phyloP scores from a whole-genome alignment of 2,113 vertebrate species.

The Gasterosteus nipponicus region DNA sequence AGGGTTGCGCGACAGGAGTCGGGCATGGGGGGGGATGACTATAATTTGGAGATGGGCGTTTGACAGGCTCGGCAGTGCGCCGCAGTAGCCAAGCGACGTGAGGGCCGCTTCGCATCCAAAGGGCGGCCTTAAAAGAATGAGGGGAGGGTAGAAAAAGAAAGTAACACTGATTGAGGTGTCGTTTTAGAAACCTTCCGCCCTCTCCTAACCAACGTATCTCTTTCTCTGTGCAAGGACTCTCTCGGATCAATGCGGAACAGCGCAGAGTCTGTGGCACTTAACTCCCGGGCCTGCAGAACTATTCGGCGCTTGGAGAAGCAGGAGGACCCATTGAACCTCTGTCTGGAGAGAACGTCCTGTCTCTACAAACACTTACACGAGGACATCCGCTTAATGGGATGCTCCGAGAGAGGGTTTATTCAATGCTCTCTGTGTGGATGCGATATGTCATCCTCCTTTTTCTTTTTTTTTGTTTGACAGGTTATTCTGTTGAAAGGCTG shows the following conservation, averaged over 20 bases:
- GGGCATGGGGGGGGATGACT: slow-evolving; percentile 16
- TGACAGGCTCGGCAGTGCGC: slow-evolving; percentile 36
- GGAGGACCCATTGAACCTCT: slow-evolving; percentile 51
- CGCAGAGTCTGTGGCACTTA: slow-evolving; percentile 59
- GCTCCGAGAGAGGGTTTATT: not conserved
- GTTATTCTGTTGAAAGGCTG: not conserved
- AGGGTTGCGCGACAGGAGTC: slow-evolving; percentile 19
- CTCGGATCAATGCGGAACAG: slow-evolving; percentile 45
- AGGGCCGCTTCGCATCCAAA: slow-evolving; percentile 19
- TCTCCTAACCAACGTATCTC: slow-evolving; percentile 4
- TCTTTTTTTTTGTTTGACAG: not conserved
- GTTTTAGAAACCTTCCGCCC: not conserved
- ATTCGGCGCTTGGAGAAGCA: slow-evolving; percentile 44
- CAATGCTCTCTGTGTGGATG: not conserved
- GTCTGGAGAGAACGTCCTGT: slow-evolving; percentile 32
- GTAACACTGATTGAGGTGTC: not conserved
- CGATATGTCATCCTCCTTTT: not conserved
- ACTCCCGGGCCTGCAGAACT: slow-evolving; percentile 47
- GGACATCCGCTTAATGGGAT: slow-evolving; percentile 1
- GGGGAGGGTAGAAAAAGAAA: not conserved
- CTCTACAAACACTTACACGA: slow-evolving; percentile 7
- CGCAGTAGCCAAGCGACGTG: slow-evolving; percentile 10
- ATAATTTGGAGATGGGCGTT: slow-evolving; percentile 45
- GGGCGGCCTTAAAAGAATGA: slow-evolving; percentile 11
- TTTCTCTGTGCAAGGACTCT: slow-evolving; percentile 21